These are phyloP conservation scores for Heliconius nattereri DNA, from an alignment of 1,140 invertebrate genomes.

Conservation along the genomic window DNA sequence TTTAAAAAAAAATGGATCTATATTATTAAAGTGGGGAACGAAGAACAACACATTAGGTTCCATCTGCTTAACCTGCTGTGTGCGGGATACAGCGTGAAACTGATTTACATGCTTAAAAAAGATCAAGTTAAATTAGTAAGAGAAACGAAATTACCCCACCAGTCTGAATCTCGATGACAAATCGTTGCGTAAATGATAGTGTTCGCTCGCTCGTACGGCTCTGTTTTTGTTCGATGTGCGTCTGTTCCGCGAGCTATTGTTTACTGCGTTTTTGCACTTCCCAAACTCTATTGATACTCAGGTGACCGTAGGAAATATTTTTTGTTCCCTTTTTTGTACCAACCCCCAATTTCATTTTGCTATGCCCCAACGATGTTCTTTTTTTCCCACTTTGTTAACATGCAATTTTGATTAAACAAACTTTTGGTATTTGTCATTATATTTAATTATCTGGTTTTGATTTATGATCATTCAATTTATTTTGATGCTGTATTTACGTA, in stretches of 20 bases:
- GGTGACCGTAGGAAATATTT: constrained; percentile 25
- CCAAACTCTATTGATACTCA: constrained; percentile 25
- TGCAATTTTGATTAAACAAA: neutral
- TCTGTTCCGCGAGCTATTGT: constrained; percentile 62
- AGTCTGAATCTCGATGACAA: constrained; percentile 74
- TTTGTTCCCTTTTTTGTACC: constrained; percentile 1
- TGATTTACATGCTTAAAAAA: neutral
- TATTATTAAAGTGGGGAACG: too few relatives aligned
- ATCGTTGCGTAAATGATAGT: constrained; percentile 77
- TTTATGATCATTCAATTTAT: neutral
- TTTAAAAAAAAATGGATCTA: too few relatives aligned
- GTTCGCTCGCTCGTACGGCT: constrained; percentile 60
- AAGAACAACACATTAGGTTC: too few relatives aligned
- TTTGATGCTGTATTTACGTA: too few relatives aligned
- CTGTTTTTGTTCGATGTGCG: constrained; percentile 74
- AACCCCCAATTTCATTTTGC: neutral
- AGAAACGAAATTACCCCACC: constrained; percentile 48
- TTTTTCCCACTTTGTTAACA: neutral
- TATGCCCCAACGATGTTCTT: neutral
- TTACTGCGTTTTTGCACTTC: constrained; percentile 44
- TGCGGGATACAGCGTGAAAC: too few relatives aligned
- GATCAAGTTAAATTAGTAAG: constrained; percentile 36
- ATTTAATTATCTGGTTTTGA: constrained; percentile 3
- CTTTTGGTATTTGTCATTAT: neutral
- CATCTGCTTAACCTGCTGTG: too few relatives aligned